Base-by-base conservation (phyloP, 2,888 invertebrate genomes). In the Digitonthophagus gazella region DNA sequence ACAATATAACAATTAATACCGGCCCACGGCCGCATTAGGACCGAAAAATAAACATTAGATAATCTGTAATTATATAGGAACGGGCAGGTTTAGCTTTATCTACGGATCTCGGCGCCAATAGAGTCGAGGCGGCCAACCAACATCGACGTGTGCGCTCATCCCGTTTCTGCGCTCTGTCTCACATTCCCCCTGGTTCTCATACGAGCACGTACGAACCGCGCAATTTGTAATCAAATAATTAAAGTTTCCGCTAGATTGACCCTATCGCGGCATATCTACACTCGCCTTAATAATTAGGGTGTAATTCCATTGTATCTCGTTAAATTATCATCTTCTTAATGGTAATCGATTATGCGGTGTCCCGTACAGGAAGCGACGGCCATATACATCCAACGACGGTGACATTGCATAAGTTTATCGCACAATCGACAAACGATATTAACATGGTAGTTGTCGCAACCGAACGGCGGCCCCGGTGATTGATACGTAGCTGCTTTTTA, bases 1-100 rank as follows among this genome's bases (percentile, higher is more conserved):
- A 80, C 80, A 81, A 80, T 80, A 80, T 80, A 79, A 79, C 80
- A 80, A 81, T 81, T 81, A 81, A 81, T 80, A 78, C 77, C 77
- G 76, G 74, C 78, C 77, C 77, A 77, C 78, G 73, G 75, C 76
- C 74, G 76, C 76, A 80, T 80, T 80, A 80, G 80, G 76, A 78
- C 78, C 78, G 77, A 80, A 81, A 81, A 81, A 80, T 80, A 80
- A 81, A 80, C 80, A 80, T 80, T 80, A 79, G 80, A 80, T 80
- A 79, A 80, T 78, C 78, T 75, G 76, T 81, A 81, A 81, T 81
- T 81, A 81, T 80, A 81, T 70, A 68, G 73, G 70, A 67, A 72
- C 71, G 61, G 61, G 28, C 28, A 44, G 28, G 61, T 61, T 58
- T 58, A 19, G 18, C 67, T 67, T 67, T 67, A 67, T 67, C 67